Base-by-base conservation (phyloP, 2,888 invertebrate genomes). In the Gortyna flavago region DNA sequence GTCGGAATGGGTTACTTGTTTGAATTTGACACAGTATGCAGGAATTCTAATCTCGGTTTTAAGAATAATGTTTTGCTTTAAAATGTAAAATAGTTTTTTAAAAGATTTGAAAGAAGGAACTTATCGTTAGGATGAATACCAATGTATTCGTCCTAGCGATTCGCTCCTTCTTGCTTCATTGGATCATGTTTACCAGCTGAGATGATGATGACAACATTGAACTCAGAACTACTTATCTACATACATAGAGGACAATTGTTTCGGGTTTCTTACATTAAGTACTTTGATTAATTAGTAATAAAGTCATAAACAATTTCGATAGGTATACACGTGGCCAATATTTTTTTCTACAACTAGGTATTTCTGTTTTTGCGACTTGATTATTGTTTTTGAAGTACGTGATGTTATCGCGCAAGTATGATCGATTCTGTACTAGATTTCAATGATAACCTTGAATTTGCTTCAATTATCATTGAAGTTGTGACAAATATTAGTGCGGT, bases 301-400 rank as follows among this genome's bases (percentile, higher is more conserved):
- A 16, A 25, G 3, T 54, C 57, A 29, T 41, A 64, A 44, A 61
- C 32, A 18, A 79, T 51, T 65, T 35, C 18, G 35, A 54, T 68
- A 70, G 35, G 48, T 65, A 67, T 41, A 64, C 32, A 73, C 79
- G 73, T 78, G 66, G 51, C 68, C 51, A 21, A 9, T 75, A 76
- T 83, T 87, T 83, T 73, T 38, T 65, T 13, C 4, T 32, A 29
- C 38, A 41, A 54, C 9, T 57, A 25, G 1, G 3, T 44, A 70
- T 54, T 67, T 62, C 2, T 11, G 59, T 79, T 85, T 85, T 85
- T 80, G 48, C 57, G n/a, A 25, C 29, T 21, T 68, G 68, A 69
- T 82, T 77, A 76, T 79, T 74, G 75, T 85, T 72, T 79, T 74
- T 68, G 29, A 38, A 54, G 25, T 74, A 70, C 67, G 25, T 72